Base-by-base conservation (phyloP, 2,888 invertebrate genomes). In the Omphaloscelis lunosa region DNA sequence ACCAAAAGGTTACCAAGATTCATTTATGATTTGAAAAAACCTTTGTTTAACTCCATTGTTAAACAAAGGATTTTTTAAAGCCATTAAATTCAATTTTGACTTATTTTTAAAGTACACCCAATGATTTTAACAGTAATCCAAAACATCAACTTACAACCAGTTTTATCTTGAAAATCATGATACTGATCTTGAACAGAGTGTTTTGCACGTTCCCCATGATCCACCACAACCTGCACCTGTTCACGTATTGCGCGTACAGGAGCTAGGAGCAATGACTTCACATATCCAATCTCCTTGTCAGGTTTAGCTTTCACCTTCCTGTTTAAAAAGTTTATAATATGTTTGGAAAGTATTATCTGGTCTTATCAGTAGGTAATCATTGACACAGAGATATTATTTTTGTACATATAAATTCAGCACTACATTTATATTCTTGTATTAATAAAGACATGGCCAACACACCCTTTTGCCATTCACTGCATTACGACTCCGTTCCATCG, bases 201-300 rank as follows among this genome's bases (percentile, higher is more conserved):
- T 70, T 92, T 94, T 15, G 94, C 84, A 0, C 93, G 91, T 45
- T 93, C 94, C 0, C 95, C 95, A 59, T 96, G 95, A 0, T 93
- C 92, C 83, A 91, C 88, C 20, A 93, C 95, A 9, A 88, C 85
- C 84, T 96, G 94, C 0, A 93, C 91, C 75, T 95, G 93, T 80
- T 95, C 94, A 23, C 96, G 89, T 0, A 95, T 92, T 1, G 92
- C 90, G 51, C 87, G 87, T 17, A 96, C 94, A 0, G 96, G 96
- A 20, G 90, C 80, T 58, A 93, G 85, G 17, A 96, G 89, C 3
- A 89, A 79, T 56, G 93, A 91, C 75, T 88, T 90, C 17, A 96
- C 73, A 69, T 93, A 93, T 71, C 92, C 90, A 7, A 83, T 74
- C 67, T 92, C 92, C 1, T 89, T 83, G n/a, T 91, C 89, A 7